phyloP scores from a whole-genome alignment of 2,797 vertebrate species.

The Chrosomus eos region DNA sequence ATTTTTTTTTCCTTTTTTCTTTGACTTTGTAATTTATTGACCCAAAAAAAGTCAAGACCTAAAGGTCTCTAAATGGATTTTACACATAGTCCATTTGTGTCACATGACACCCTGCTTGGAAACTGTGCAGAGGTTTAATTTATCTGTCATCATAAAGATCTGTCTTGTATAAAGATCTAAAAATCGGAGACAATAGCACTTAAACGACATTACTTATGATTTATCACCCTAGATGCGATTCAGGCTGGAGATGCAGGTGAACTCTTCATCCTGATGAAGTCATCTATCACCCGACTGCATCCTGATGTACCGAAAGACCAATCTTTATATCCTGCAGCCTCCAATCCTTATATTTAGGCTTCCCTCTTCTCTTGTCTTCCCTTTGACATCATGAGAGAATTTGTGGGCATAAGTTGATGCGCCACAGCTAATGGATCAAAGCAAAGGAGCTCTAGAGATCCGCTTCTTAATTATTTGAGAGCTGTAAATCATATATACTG shows the following conservation, averaged over 20 bases:
- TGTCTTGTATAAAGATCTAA: constrained; percentile 6
- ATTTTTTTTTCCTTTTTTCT: not conserved
- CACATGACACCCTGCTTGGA: not conserved
- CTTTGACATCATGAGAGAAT: constrained; percentile 26
- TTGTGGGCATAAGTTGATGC: constrained; percentile 8
- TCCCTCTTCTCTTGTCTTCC: constrained; percentile 14
- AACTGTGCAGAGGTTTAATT: not conserved
- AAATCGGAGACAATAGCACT: not conserved
- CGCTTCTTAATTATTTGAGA: not conserved
- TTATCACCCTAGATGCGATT: not conserved
- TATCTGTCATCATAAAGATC: not conserved
- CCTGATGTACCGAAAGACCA: not conserved
- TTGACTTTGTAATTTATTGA: not conserved
- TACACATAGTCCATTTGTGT: not conserved
- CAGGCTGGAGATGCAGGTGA: not conserved
- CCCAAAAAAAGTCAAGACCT: not conserved
- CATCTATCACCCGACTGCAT: constrained; percentile 1
- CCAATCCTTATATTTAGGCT: constrained; percentile 17
- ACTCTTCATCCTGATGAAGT: not conserved
- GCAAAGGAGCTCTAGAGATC: not conserved
- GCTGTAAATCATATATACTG: not conserved
- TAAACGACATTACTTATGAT: constrained; percentile 1
- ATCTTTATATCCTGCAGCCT: not conserved
- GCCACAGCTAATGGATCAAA: constrained; percentile 33
- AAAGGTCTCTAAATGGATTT: not conserved